Evolutionary conservation across 37 sponge, comb jelly and placozoan genomes (phyloP).

Genomic region (Ianthella basta): DNA sequence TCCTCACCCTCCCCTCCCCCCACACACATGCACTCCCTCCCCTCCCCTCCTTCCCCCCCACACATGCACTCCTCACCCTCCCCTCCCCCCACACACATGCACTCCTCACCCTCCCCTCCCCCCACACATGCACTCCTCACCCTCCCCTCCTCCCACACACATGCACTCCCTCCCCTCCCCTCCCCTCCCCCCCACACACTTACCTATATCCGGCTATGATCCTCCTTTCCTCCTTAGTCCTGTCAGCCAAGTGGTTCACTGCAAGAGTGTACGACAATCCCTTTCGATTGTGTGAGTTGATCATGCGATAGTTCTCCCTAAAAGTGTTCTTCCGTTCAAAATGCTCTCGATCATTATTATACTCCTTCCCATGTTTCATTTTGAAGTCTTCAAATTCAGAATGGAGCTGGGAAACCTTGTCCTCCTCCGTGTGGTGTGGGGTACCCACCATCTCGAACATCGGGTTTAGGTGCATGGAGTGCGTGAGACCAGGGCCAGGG

Average conservation of each 20-base stretch:
- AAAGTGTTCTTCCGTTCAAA: conserved; percentile 67
- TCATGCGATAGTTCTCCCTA: conserved; percentile 76
- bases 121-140: too few species aligned
- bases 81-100: too few species aligned
- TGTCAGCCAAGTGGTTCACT: conserved; percentile 91
- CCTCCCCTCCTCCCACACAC: too few species aligned
- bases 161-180: neutral
- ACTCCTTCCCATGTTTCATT: conserved; percentile 55
- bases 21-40: too few species aligned
- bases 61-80: too few species aligned
- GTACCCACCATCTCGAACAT: conserved; percentile 67
- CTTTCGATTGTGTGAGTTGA: conserved; percentile 81
- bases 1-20: too few species aligned
- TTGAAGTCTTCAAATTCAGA: conserved; percentile 73
- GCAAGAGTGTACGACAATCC: conserved; percentile 63
- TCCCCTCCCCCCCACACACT: neutral
- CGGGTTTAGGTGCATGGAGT: conserved; percentile 61
- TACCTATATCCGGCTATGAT: conserved; percentile 65
- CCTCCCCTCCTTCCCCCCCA: too few species aligned
- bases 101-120: too few species aligned
- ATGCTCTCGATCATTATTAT: conserved; percentile 50
- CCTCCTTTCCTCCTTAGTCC: conserved; percentile 59
- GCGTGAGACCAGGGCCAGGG: conserved; percentile 82
- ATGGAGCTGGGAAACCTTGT: conserved; percentile 41
- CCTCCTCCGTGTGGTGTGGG: conserved; percentile 36